Conservation (phyloP, 2,888 invertebrate genomes). For the Dicranocentrus wangi region DNA sequence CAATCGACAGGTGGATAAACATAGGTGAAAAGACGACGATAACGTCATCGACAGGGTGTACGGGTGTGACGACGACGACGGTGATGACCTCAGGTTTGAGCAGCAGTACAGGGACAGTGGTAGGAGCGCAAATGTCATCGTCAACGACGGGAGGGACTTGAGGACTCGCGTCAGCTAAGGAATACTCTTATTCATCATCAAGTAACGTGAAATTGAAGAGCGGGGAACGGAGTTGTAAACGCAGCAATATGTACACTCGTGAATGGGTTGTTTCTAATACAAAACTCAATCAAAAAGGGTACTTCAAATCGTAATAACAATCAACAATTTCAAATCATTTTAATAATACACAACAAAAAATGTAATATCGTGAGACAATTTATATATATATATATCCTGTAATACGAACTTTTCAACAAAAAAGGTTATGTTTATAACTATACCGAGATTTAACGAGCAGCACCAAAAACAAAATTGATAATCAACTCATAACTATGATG, state of each 20-base stretch:
- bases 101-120: neutral
- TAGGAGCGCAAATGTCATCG: neutral
- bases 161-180: neutral
- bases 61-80: too few relatives aligned
- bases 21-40: constrained; percentile 51
- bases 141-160: neutral
- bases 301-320: constrained; percentile 7
- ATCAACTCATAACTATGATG: too few relatives aligned
- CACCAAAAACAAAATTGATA: neutral
- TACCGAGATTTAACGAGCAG: neutral
- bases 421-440: neutral
- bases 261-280: constrained; percentile 14
- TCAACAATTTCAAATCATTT: neutral
- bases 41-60: neutral
- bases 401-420: neutral
- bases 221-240: neutral
- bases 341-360: neutral
- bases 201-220: too few relatives aligned
- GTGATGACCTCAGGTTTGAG: neutral
- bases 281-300: constrained; percentile 18
- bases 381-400: neutral
- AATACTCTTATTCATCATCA: too few relatives aligned
- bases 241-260: constrained; percentile 8
- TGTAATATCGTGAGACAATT: neutral
- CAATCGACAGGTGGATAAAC: constrained; percentile 88